These are phyloP conservation scores for Malaclemys terrapin DNA, from an alignment of 2,113 vertebrate species.

Conservation along the genomic window DNA sequence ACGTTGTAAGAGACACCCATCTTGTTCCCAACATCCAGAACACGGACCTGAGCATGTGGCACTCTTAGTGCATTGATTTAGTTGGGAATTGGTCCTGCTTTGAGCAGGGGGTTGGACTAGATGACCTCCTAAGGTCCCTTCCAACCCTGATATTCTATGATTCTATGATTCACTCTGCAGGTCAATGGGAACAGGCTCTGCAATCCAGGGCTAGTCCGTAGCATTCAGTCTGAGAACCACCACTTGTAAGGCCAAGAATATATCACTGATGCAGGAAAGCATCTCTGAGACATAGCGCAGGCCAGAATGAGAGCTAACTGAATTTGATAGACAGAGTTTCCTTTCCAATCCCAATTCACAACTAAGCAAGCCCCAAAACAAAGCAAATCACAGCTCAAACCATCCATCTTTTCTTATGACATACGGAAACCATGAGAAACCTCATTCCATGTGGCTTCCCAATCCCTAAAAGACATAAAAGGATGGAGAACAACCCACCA, in stretches of 20 bases:
- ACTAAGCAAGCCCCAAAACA: not conserved
- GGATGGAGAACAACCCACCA: not conserved
- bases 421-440: not conserved
- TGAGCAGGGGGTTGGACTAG: no score
- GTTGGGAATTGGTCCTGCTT: no score
- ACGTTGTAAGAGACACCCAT: not conserved
- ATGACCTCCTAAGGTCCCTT: no score
- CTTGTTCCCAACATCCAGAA: not conserved
- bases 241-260: not conserved
- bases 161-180: not conserved
- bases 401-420: not conserved
- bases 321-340: not conserved
- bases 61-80: no score
- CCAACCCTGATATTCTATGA: no score
- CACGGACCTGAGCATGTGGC: not conserved
- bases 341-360: not conserved
- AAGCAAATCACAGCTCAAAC: conserved; percentile 1
- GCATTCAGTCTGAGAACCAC: not conserved
- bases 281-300: not conserved
- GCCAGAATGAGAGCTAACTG: not conserved
- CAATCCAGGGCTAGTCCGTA: not conserved
- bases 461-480: not conserved
- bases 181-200: not conserved
- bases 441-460: not conserved
- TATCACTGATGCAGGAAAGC: not conserved